Evolutionary conservation across 2,888 invertebrate genomes (phyloP).

Genomic region (Cordilura impudica): DNA sequence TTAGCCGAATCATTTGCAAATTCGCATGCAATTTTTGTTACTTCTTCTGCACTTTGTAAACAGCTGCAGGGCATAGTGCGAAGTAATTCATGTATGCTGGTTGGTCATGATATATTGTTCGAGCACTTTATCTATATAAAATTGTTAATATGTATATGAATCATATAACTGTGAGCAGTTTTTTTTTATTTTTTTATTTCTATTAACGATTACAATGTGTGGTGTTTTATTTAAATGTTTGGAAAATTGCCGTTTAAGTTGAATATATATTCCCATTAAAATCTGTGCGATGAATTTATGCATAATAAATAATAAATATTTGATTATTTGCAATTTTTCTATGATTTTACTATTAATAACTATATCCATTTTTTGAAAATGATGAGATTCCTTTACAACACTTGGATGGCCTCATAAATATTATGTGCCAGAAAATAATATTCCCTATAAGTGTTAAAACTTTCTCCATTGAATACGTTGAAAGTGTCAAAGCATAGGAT

Average conservation of each 20-base stretch:
- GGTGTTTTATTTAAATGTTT: slow-evolving; percentile 37
- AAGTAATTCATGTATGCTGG: background rate
- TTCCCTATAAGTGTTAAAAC: no score
- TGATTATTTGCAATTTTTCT: background rate
- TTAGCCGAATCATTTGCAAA: slow-evolving; percentile 61
- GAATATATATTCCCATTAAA: slow-evolving; percentile 31
- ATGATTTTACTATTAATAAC: no score
- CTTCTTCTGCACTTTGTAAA: slow-evolving; percentile 2
- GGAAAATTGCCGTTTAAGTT: slow-evolving; percentile 34
- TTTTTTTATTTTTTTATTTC: background rate
- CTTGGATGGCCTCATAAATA: no score
- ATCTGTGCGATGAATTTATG: background rate
- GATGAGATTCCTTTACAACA: no score
- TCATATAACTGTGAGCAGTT: background rate
- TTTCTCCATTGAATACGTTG: no score
- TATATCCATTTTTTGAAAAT: no score
- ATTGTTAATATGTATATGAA: background rate
- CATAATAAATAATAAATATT: background rate
- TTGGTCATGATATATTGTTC: slow-evolving; percentile 10
- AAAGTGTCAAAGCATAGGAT: no score
- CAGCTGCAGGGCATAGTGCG: slow-evolving; percentile 56
- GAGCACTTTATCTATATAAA: slow-evolving; percentile 2
- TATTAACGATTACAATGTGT: slow-evolving; percentile 23
- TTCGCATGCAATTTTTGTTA: slow-evolving; percentile 49
- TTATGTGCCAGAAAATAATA: no score